Base-by-base conservation (phyloP, 2,888 invertebrate species). In the Agriopis leucophaearia region DNA sequence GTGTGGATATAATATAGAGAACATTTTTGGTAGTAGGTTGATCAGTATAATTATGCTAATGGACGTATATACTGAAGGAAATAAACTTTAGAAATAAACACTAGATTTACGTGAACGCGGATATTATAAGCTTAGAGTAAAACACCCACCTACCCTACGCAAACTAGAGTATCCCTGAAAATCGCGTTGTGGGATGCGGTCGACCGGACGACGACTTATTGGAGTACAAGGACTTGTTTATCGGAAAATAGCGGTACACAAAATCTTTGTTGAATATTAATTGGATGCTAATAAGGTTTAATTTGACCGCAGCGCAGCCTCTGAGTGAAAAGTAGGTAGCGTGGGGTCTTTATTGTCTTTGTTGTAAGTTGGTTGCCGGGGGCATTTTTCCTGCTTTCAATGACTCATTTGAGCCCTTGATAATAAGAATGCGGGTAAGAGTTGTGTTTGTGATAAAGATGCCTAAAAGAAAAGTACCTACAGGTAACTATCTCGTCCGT, bases 391-490 rank as follows among this genome's bases (percentile, higher is more conserved):
- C 64, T 64, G 55, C 38, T 36, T 52, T 56, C 50, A 18, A 40
- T 68, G 60, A 69, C 36, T 60, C 64, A 68, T 40, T 27, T 45
- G 27, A 60, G 60, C 64, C 68, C 68, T 69, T 64, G 64, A 64
- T 69, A 64, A 64, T 45, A 60, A 68, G 18, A 64, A 69, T 69
- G 68, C 68, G 68, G 68, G 68, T 61, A 27, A 56, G 56, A 68
- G 51, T 62, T 61, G 48, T 54, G 36, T 36, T 54, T 15, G 42
- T 44, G n/a, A 52, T 61, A 27, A 27, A 27, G 27, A 27, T 45
- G 27, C 42, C 12, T 55, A 42, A 42, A 42, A 18, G 10, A 40
- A 4, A 50, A 48, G 16, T 55, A 36, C 4, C 0, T 7, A 7
- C 36, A 51, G n/a, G 16, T 4, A 36, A 13, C 35, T 36, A n/a